A percentile compares a stretch with the other conserved stretches of the same genome.
Conservation (phyloP, 2,113 vertebrate genomes). For the Alosa alosa region DNA sequence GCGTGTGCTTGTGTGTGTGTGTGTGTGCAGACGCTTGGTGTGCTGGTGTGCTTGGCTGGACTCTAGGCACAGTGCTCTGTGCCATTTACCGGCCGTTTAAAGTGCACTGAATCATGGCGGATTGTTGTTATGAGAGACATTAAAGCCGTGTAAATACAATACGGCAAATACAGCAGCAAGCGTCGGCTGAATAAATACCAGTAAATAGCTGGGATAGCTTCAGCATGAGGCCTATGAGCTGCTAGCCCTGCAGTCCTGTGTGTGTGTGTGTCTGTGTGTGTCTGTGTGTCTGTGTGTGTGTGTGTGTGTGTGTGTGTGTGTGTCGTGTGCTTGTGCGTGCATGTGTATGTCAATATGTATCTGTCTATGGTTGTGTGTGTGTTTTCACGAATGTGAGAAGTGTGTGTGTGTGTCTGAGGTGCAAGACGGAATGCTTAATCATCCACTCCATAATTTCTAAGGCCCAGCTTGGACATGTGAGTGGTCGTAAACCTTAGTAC, state of each 20-base stretch:
- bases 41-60: background rate
- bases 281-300: background rate
- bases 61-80: background rate
- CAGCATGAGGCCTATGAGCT: background rate
- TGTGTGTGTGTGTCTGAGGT: background rate
- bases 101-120: background rate
- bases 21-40: background rate
- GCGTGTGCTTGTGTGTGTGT: background rate
- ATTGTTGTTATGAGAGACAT: background rate
- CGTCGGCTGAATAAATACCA: constrained; percentile 15
- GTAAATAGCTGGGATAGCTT: background rate
- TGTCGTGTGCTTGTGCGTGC: background rate
- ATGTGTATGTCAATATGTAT: background rate
- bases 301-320: background rate
- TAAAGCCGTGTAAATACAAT: background rate
- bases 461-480: background rate
- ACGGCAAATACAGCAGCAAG: background rate
- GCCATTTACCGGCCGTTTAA: background rate
- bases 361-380: background rate
- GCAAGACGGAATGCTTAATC: background rate
- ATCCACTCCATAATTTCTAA: background rate
- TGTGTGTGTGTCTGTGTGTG: background rate
- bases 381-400: too few relatives aligned
- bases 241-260: background rate
- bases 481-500: background rate